Percentiles rank a stretch among this genome's conserved stretches.
phyloP scores from a whole-genome alignment of 2,113 vertebrate genomes.

The Centrocercus urophasianus region DNA sequence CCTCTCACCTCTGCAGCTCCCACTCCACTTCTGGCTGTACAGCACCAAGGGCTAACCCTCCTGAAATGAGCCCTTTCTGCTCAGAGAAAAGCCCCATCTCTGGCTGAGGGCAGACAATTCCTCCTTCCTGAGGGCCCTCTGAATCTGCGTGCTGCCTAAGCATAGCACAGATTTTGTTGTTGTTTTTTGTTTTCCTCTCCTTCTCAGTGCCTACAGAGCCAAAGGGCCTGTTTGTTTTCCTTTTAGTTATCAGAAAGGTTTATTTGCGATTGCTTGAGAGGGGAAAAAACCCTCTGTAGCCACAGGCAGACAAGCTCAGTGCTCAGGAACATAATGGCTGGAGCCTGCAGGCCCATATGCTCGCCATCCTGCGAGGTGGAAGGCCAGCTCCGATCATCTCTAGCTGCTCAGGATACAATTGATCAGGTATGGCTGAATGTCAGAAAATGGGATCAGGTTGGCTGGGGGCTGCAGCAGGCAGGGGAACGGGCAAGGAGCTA shows the following conservation, averaged over 20 bases:
- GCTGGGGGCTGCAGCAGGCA: not conserved
- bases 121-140: slow-evolving; percentile 1
- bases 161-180: not conserved
- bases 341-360: slow-evolving; percentile 57
- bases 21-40: not conserved
- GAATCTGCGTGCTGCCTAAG: not conserved
- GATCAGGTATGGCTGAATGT: slow-evolving; percentile 60
- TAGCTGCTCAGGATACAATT: slow-evolving; percentile 42
- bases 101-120: not conserved
- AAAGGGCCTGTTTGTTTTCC: slow-evolving; percentile 68
- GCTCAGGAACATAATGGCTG: slow-evolving; percentile 64
- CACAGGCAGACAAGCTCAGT: slow-evolving; percentile 55
- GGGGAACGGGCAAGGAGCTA: not conserved
- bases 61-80: not conserved
- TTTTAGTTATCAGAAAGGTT: slow-evolving; percentile 71
- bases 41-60: not conserved
- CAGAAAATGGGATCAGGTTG: not conserved
- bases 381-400: slow-evolving; percentile 65
- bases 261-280: slow-evolving; percentile 56
- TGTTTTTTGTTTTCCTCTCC: not conserved
- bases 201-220: slow-evolving; percentile 53
- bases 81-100: not conserved
- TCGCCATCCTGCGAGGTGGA: slow-evolving; percentile 49
- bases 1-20: not conserved
- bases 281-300: not conserved